Evolutionary conservation across 2,113 vertebrate genomes (phyloP).

Genomic region (Stigmatopora nigra): DNA sequence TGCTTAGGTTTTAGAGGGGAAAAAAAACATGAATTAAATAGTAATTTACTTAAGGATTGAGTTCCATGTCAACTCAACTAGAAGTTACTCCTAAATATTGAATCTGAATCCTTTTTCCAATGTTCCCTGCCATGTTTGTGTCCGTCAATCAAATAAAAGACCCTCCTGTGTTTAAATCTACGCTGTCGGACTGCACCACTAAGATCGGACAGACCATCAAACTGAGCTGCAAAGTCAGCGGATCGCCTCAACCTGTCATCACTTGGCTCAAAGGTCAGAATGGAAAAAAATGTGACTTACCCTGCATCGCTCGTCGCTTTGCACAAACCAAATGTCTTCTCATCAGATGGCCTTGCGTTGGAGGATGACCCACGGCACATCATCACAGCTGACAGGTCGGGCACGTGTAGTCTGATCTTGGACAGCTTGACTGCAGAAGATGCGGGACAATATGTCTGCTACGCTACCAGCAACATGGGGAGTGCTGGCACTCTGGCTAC

Average conservation of each 20-base stretch:
- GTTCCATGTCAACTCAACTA: too few relatives aligned
- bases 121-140: constrained; percentile 2
- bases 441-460: constrained; percentile 90
- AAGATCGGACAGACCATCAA: constrained; percentile 88
- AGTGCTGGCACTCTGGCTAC: constrained; percentile 81
- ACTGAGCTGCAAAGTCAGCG: constrained; percentile 81
- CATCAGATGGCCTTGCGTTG: constrained; percentile 80
- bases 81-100: too few relatives aligned
- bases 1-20: too few relatives aligned
- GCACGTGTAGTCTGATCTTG: constrained; percentile 82
- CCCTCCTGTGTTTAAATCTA: constrained; percentile 80
- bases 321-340: not conserved
- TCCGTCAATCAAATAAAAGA: constrained; percentile 57
- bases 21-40: too few relatives aligned
- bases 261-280: constrained; percentile 90
- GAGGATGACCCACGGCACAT: constrained; percentile 88
- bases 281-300: not conserved
- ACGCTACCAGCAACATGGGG: constrained; percentile 81
- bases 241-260: constrained; percentile 78
- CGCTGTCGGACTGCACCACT: constrained; percentile 76
- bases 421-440: constrained; percentile 77
- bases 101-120: too few relatives aligned
- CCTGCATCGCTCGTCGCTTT: not conserved
- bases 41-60: too few relatives aligned
- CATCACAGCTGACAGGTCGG: constrained; percentile 80